phyloP scores from a whole-genome alignment of 2,888 invertebrate genomes.

The Atrina japonica region DNA sequence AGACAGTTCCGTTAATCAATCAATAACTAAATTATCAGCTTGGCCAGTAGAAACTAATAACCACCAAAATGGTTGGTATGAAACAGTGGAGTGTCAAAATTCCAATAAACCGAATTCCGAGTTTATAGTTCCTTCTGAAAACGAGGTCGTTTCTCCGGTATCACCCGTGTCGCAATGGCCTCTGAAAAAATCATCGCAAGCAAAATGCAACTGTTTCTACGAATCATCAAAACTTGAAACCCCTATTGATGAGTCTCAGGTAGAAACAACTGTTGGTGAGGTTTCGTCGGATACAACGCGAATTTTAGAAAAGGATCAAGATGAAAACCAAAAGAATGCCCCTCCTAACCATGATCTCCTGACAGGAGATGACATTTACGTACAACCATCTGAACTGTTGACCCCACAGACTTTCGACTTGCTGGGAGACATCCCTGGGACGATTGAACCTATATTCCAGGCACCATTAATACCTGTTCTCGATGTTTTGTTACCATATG shows the following conservation, averaged over 20 bases:
- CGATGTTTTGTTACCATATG: slow-evolving; percentile 6
- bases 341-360: slow-evolving; percentile 9
- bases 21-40: slow-evolving; percentile 31
- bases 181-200: slow-evolving; percentile 8
- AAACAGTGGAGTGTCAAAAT: slow-evolving; percentile 39
- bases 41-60: slow-evolving; percentile 56
- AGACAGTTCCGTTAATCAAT: not conserved
- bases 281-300: not conserved
- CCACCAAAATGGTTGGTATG: slow-evolving; percentile 48
- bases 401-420: slow-evolving; percentile 13
- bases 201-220: slow-evolving; percentile 24
- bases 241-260: not conserved
- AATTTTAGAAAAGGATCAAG: not conserved
- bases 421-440: slow-evolving; percentile 15
- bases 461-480: slow-evolving; percentile 1
- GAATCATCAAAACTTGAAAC: not conserved
- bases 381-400: not conserved
- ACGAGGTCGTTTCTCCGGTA: not conserved
- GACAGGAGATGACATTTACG: slow-evolving; percentile 17
- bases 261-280: too few species aligned
- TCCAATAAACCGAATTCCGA: not conserved
- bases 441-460: not conserved
- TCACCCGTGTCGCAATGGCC: slow-evolving; percentile 20
- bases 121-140: not conserved
- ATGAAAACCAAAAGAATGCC: not conserved